Conservation (phyloP, 2,888 invertebrate species). For the Ophion ventricosus region DNA sequence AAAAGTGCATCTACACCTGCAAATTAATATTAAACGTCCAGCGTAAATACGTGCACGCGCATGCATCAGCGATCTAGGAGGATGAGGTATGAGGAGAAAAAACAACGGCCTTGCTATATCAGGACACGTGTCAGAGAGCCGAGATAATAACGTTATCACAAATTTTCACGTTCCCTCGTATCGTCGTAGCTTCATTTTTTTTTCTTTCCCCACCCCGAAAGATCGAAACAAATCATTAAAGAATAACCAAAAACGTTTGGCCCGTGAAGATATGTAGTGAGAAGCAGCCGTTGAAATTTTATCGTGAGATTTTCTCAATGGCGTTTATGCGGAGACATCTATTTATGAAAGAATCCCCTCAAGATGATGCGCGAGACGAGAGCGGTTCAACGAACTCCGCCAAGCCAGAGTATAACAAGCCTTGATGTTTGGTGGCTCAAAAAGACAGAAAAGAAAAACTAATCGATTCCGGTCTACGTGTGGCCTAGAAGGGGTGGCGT, state of each 20-base stretch:
- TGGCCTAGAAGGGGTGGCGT: constrained; percentile 70
- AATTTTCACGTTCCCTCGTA: constrained; percentile 4
- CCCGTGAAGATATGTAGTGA: not conserved
- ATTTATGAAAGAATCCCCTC: constrained; percentile 3
- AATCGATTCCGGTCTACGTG: constrained; percentile 74
- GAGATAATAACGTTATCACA: constrained; percentile 29
- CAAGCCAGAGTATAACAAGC: constrained; percentile 32
- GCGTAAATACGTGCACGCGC: no score
- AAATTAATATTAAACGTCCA: constrained; percentile 47
- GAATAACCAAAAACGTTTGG: not conserved
- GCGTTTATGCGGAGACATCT: not conserved
- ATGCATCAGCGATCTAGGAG: no score
- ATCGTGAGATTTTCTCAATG: not conserved
- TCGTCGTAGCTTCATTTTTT: not conserved
- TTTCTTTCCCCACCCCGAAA: not conserved
- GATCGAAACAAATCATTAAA: not conserved
- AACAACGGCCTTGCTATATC: constrained; percentile 7
- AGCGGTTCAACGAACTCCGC: constrained; percentile 69
- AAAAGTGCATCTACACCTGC: constrained; percentile 80
- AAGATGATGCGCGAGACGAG: constrained; percentile 29
- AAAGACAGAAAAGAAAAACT: constrained; percentile 10
- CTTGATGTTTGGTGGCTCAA: constrained; percentile 12
- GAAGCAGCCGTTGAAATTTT: not conserved
- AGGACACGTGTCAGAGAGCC: constrained; percentile 24
- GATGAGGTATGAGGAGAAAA: not conserved